Evolutionary conservation across 2,113 vertebrate genomes (phyloP).

Genomic region (Hemiprocne comata): DNA sequence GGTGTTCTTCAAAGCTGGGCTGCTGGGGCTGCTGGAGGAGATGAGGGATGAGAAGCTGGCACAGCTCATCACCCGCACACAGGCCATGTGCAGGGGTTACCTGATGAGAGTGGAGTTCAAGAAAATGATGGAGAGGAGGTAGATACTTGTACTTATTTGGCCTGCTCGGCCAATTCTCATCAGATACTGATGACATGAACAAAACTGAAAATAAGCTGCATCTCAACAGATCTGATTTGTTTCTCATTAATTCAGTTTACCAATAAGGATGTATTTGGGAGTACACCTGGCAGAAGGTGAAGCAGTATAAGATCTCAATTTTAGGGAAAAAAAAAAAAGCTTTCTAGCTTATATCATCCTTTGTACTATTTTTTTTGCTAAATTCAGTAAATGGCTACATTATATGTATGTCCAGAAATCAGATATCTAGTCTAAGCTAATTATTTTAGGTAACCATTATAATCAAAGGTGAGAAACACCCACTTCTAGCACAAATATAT

Average conservation of each 20-base stretch:
- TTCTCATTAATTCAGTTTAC: neutral
- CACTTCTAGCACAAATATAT: neutral
- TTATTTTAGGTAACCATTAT: neutral
- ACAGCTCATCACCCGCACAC: slow-evolving; percentile 90
- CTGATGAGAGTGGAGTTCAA: slow-evolving; percentile 86
- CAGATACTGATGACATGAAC: neutral
- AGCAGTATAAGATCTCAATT: neutral
- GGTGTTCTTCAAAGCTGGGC: slow-evolving; percentile 96
- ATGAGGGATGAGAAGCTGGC: slow-evolving; percentile 93
- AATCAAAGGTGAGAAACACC: neutral
- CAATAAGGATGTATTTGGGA: neutral
- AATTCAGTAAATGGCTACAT: neutral
- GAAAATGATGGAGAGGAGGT: slow-evolving; percentile 88
- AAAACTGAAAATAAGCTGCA: neutral
- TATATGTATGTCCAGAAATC: neutral
- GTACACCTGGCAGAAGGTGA: neutral
- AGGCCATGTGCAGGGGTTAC: slow-evolving; percentile 84
- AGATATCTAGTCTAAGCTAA: neutral
- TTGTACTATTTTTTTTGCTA: neutral
- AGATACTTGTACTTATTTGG: neutral
- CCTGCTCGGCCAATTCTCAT: neutral
- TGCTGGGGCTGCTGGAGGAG: slow-evolving; percentile 90
- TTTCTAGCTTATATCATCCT: neutral
- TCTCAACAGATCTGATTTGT: neutral
- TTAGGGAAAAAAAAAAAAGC: too few relatives aligned